Percentiles rank a stretch among this genome's conserved stretches.
These are phyloP conservation scores for Rhinatrema bivittatum DNA, from an alignment of 2,797 vertebrate genomes.

Conservation along the genomic window DNA sequence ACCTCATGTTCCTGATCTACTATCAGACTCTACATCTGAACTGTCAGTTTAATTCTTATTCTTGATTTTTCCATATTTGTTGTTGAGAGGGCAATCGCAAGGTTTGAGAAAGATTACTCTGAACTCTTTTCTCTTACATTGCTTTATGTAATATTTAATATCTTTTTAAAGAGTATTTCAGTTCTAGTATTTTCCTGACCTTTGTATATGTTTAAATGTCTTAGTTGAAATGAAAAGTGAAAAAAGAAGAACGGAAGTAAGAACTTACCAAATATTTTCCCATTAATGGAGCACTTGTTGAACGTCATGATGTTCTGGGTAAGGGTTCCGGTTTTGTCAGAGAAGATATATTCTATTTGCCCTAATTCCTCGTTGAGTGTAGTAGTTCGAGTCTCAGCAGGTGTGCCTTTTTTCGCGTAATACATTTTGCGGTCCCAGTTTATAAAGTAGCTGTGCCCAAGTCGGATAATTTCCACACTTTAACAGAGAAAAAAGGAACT, in stretches of 20 bases:
- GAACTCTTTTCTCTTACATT: too few relatives aligned
- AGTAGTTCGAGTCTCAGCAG: conserved; percentile 56
- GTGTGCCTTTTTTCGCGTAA: conserved; percentile 39
- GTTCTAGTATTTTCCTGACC: too few relatives aligned
- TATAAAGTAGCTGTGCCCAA: conserved; percentile 62
- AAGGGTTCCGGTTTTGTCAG: conserved; percentile 61
- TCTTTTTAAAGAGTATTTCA: too few relatives aligned
- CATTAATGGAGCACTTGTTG: conserved; percentile 60
- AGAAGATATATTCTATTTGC: conserved; percentile 63
- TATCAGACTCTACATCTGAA: too few relatives aligned
- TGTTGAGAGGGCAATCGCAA: too few relatives aligned
- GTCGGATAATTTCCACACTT: conserved; percentile 54
- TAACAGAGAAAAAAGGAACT: background rate
- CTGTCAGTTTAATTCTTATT: too few relatives aligned
- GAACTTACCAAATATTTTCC: conserved; percentile 49
- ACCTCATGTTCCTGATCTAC: too few relatives aligned
- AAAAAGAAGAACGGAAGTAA: background rate
- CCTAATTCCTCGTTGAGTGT: conserved; percentile 62
- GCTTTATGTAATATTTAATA: too few relatives aligned
- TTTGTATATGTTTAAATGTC: too few relatives aligned
- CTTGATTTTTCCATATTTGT: too few relatives aligned
- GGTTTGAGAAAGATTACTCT: too few relatives aligned
- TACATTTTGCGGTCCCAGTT: conserved; percentile 64
- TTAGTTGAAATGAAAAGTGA: too few relatives aligned
- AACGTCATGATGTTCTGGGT: conserved; percentile 66